Conservation (phyloP, 2,888 invertebrate genomes). For the Agonopterix alstromeriana region DNA sequence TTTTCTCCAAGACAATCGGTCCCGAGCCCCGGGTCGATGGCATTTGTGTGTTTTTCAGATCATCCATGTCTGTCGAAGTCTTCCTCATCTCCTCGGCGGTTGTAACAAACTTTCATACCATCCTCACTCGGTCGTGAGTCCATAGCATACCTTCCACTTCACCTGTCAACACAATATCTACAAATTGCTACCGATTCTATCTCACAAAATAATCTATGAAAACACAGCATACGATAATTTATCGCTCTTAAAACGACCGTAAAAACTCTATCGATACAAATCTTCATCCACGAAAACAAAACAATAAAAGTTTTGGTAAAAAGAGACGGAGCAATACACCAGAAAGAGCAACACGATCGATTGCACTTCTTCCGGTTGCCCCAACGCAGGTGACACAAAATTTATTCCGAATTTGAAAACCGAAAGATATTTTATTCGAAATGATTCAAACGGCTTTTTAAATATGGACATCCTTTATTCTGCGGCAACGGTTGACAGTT, state of each 20-base stretch:
- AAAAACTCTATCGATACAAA: conserved; percentile 65
- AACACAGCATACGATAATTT: conserved; percentile 56
- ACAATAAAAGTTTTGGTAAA: conserved; percentile 50
- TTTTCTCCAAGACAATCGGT: no score
- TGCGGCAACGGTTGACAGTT: conserved; percentile 68
- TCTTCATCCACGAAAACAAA: conserved; percentile 53
- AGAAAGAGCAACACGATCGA: conserved; percentile 21
- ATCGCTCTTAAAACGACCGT: conserved; percentile 68
- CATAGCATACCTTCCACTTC: conserved; percentile 20
- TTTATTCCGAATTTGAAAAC: conserved; percentile 76
- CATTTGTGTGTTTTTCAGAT: no score
- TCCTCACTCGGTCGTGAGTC: not conserved
- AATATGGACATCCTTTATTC: conserved; percentile 71
- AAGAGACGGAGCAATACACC: conserved; percentile 32
- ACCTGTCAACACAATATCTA: conserved; percentile 57
- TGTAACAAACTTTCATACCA: no score
- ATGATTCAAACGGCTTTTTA: conserved; percentile 74
- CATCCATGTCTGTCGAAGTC: no score
- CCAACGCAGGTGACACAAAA: conserved; percentile 73
- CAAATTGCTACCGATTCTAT: conserved; percentile 58
- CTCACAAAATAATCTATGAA: conserved; percentile 51
- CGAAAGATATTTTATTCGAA: conserved; percentile 71
- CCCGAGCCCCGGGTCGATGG: no score
- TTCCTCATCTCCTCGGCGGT: no score
- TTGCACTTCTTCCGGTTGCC: conserved; percentile 67